phyloP scores from a whole-genome alignment of 2,797 vertebrate genomes.

The Paramormyrops hopkinsi region DNA sequence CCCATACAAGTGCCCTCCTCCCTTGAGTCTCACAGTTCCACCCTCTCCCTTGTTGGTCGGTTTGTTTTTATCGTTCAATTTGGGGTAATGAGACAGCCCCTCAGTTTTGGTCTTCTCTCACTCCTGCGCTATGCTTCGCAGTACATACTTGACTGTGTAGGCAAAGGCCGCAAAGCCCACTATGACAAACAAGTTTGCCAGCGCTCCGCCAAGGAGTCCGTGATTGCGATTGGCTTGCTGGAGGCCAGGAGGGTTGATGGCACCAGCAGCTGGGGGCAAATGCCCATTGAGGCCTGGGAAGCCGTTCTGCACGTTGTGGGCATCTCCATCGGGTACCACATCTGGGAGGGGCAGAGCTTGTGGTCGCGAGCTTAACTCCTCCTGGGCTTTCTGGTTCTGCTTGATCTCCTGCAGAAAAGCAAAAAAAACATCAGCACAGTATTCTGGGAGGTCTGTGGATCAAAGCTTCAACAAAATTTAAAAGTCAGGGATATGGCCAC shows the following conservation, averaged over 20 bases:
- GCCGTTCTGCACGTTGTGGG: constrained; percentile 76
- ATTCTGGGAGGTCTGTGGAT: neutral
- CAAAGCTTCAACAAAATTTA: neutral
- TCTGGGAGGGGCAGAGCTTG: constrained; percentile 85
- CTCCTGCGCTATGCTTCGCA: constrained; percentile 96
- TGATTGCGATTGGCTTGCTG: constrained; percentile 89
- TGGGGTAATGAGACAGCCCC: constrained; percentile 37
- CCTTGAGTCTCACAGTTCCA: neutral
- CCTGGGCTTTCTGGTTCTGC: constrained; percentile 82
- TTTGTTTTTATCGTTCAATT: constrained; percentile 35
- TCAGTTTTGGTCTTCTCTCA: constrained; percentile 53
- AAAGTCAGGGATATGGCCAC: neutral
- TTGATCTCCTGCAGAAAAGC: constrained; percentile 76
- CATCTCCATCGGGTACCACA: constrained; percentile 84
- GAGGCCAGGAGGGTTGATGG: constrained; percentile 62
- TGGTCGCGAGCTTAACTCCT: constrained; percentile 74
- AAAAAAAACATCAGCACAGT: neutral
- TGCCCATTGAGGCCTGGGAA: constrained; percentile 69
- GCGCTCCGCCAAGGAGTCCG: constrained; percentile 88
- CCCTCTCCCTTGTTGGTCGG: constrained; percentile 12
- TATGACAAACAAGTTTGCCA: constrained; percentile 94
- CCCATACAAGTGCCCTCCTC: neutral
- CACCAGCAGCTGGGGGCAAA: constrained; percentile 54
- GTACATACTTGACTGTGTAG: constrained; percentile 93
- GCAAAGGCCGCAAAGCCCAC: constrained; percentile 93